Evolutionary conservation across 2,888 invertebrate genomes (phyloP).

Genomic region (Lissocephala sabroskyi): DNA sequence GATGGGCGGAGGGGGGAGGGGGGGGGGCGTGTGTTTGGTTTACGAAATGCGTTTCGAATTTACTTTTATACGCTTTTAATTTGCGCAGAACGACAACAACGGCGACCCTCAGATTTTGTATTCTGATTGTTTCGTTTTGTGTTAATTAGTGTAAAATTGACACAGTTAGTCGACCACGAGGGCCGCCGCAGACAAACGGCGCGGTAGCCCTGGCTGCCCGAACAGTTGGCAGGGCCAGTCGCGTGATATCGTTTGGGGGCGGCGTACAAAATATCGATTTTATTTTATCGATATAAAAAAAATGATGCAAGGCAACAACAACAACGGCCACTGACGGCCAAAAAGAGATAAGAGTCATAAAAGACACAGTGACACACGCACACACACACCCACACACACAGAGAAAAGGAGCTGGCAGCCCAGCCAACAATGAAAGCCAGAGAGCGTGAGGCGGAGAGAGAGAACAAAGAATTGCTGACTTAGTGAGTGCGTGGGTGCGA

Average conservation of each 20-base stretch:
- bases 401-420: constrained; percentile 10
- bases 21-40: too few species aligned
- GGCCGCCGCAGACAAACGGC: too few species aligned
- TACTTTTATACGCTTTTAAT: constrained; percentile 61
- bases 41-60: constrained; percentile 58
- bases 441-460: neutral
- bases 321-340: neutral
- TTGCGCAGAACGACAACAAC: constrained; percentile 24
- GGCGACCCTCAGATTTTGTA: too few species aligned
- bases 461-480: neutral
- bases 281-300: constrained; percentile 54
- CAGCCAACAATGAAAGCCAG: neutral
- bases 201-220: too few species aligned
- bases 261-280: constrained; percentile 43
- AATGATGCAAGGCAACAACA: constrained; percentile 45
- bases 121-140: too few species aligned
- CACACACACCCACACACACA: neutral
- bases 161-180: too few species aligned
- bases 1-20: neutral
- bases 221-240: too few species aligned
- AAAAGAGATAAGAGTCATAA: constrained; percentile 55
- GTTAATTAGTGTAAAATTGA: too few species aligned
- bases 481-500: constrained; percentile 16
- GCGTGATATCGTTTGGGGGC: too few species aligned
- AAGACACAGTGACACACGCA: constrained; percentile 15